Conservation (phyloP, 2,113 vertebrate genomes). For the Vulpes vulpes region DNA sequence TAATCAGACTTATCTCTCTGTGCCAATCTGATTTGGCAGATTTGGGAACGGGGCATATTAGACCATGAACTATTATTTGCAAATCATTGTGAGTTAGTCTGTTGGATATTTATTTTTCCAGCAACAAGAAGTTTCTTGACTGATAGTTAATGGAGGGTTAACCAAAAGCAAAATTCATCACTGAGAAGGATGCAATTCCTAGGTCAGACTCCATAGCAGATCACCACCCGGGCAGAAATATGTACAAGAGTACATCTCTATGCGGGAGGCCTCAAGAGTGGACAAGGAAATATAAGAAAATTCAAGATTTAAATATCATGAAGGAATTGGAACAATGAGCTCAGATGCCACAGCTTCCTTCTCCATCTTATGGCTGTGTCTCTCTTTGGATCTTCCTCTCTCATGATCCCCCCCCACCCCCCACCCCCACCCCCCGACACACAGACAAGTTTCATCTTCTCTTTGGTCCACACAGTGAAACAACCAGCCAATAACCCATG, state of each 20-base stretch:
- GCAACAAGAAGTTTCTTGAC: background rate
- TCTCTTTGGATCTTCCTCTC: background rate
- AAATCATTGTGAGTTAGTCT: background rate
- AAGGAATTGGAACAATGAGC: background rate
- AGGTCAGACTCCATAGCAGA: background rate
- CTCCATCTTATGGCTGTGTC: background rate
- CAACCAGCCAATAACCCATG: background rate
- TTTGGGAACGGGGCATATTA: background rate
- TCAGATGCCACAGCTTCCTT: background rate
- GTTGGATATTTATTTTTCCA: background rate
- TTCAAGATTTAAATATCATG: background rate
- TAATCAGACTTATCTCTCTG: background rate
- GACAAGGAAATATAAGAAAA: background rate
- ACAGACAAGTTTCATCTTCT: background rate
- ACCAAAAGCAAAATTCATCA: background rate
- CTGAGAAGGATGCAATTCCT: background rate
- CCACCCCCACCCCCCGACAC: too few species aligned
- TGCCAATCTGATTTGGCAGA: background rate
- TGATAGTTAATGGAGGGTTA: background rate
- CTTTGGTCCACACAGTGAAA: background rate
- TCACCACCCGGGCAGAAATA: background rate
- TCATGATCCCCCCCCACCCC: too few species aligned
- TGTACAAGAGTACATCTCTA: background rate
- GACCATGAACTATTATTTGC: background rate
- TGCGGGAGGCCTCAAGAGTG: background rate